phyloP scores from a whole-genome alignment of 2,888 invertebrate species.

The Petrolisthes manimaculis region DNA sequence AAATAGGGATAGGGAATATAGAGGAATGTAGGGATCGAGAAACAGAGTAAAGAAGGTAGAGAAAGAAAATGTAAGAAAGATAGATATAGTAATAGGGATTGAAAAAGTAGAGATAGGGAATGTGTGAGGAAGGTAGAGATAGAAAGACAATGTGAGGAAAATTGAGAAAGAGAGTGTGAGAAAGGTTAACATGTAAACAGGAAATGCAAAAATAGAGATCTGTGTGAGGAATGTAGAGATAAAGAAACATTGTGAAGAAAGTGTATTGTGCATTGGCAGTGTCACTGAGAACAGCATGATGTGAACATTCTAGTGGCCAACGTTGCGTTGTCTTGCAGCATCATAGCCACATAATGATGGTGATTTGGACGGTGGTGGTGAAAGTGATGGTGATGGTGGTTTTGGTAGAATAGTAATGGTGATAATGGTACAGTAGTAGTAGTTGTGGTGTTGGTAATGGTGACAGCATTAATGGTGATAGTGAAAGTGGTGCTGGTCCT shows the following conservation, averaged over 20 bases:
- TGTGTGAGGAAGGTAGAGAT: not conserved
- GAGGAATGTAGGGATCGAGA: not conserved
- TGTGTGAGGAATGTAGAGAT: not conserved
- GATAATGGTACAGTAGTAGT: constrained; percentile 1
- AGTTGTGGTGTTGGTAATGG: not conserved
- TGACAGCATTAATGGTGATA: not conserved
- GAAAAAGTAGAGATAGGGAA: not conserved
- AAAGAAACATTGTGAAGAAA: not conserved
- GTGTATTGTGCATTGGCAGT: no score
- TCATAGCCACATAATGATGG: no score
- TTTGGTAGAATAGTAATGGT: not conserved
- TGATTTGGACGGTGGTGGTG: no score
- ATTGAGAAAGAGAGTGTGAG: not conserved
- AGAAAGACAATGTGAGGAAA: not conserved
- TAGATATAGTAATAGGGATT: not conserved
- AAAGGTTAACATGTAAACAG: not conserved
- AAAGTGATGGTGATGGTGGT: not conserved
- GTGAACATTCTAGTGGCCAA: no score
- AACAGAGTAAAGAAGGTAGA: not conserved
- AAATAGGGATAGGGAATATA: not conserved
- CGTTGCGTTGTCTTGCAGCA: no score
- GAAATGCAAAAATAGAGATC: not conserved
- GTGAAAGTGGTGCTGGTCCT: not conserved
- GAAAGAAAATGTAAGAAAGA: not conserved
- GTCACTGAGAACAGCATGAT: no score